phyloP scores from a whole-genome alignment of 2,888 invertebrate genomes.

The Thumatha senex region DNA sequence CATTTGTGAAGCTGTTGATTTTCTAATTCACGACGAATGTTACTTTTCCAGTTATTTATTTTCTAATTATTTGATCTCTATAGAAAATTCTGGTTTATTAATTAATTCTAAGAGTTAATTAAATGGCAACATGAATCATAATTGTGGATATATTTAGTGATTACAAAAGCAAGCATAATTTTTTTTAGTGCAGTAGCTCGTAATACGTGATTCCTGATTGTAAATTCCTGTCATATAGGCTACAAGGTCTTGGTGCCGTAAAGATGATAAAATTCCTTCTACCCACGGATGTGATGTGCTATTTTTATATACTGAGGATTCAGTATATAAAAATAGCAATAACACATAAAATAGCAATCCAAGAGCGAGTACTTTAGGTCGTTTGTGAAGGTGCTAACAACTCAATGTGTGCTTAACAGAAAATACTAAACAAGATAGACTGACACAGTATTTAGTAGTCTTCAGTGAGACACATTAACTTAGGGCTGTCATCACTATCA shows the following conservation, averaged over 20 bases:
- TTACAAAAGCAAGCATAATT: background rate
- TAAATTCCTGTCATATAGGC: background rate
- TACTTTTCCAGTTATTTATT: conserved; percentile 4
- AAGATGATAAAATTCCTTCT: background rate
- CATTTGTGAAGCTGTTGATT: conserved; percentile 4
- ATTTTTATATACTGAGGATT: too few species aligned
- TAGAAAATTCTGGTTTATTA: conserved; percentile 2
- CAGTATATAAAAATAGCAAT: too few species aligned
- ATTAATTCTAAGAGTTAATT: conserved; percentile 3
- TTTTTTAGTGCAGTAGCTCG: too few species aligned
- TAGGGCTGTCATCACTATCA: conserved; percentile 9
- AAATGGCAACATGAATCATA: background rate
- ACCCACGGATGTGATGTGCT: background rate
- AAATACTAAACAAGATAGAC: conserved; percentile 9
- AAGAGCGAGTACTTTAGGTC: background rate
- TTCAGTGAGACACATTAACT: conserved; percentile 24
- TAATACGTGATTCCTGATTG: too few species aligned
- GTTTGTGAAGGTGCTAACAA: background rate
- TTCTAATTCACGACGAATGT: conserved; percentile 4
- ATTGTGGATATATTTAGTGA: background rate
- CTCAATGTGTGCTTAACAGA: conserved; percentile 4
- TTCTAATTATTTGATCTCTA: too few species aligned
- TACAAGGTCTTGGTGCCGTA: background rate
- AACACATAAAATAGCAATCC: background rate
- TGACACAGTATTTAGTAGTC: conserved; percentile 8